Percentiles rank a stretch among this genome's conserved stretches.
phyloP scores from a whole-genome alignment of 2,113 vertebrate species.

The Taurulus bubalis region DNA sequence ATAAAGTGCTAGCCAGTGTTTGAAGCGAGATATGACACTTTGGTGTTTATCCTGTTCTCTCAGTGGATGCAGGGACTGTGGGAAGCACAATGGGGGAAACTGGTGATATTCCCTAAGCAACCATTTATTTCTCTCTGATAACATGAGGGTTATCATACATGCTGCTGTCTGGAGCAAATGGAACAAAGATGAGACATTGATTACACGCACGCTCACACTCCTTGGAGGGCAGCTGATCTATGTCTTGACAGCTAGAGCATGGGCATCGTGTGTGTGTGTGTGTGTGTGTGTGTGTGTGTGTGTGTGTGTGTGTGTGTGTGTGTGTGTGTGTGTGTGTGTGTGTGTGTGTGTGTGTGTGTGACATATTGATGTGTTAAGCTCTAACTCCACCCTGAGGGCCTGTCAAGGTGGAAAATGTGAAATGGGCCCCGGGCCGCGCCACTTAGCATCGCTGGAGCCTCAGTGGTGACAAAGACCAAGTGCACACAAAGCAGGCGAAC shows the following conservation, averaged over 20 bases:
- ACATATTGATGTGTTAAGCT: constrained; percentile 71
- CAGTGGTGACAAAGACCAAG: constrained; percentile 22
- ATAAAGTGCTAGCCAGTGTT: constrained; percentile 32
- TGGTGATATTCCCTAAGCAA: constrained; percentile 65
- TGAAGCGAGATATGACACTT: constrained; percentile 12
- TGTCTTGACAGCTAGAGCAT: constrained; percentile 71
- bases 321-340: constrained; percentile 17
- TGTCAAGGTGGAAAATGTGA: constrained; percentile 70
- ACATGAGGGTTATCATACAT: constrained; percentile 73
- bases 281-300: neutral
- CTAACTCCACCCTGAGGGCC: constrained; percentile 70
- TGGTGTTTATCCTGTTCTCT: constrained; percentile 16
- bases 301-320: constrained; percentile 40
- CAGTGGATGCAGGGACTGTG: constrained; percentile 23
- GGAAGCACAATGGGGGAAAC: constrained; percentile 51
- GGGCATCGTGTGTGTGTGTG: constrained; percentile 44
- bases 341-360: constrained; percentile 21
- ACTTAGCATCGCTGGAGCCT: constrained; percentile 53
- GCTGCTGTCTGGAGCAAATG: constrained; percentile 74
- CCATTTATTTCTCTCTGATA: constrained; percentile 59
- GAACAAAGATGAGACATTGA: constrained; percentile 79
- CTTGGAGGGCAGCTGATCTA: constrained; percentile 67
- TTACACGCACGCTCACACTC: constrained; percentile 48
- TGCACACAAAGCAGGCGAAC: constrained; percentile 7
- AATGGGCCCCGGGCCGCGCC: constrained; percentile 49